These are phyloP conservation scores for Galago senegalensis DNA, from an alignment of 2,797 vertebrate species.

Conservation along the genomic window DNA sequence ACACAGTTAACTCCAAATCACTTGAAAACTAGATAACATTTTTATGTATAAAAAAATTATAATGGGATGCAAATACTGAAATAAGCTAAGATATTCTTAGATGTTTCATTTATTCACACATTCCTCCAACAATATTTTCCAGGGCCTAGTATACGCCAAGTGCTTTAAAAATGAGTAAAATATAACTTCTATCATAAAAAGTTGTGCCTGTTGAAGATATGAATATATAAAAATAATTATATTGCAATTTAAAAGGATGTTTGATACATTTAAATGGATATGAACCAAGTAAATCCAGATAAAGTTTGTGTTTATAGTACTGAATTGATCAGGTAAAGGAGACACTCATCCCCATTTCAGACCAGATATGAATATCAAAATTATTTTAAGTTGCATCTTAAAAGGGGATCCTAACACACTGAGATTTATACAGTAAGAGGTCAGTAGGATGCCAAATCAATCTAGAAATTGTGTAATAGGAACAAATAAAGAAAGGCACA, in stretches of 20 bases:
- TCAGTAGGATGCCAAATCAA: background rate
- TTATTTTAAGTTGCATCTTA: background rate
- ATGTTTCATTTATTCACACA: slow-evolving; percentile 41
- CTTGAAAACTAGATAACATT: slow-evolving; percentile 50
- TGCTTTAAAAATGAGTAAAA: slow-evolving; percentile 3
- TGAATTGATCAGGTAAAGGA: background rate
- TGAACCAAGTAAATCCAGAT: background rate
- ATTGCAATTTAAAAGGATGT: background rate
- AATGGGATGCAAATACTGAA: background rate
- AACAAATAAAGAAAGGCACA: background rate
- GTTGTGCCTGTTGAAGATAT: background rate
- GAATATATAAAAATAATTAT: slow-evolving; percentile 21
- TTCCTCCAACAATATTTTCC: slow-evolving; percentile 53
- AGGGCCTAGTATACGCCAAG: background rate
- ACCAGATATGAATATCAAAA: background rate
- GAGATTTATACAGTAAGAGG: background rate
- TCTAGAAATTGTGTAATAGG: background rate
- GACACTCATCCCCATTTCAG: background rate
- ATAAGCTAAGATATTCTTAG: slow-evolving; percentile 12
- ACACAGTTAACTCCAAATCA: background rate
- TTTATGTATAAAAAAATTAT: background rate
- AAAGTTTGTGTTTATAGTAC: background rate
- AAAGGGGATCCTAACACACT: background rate
- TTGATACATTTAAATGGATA: slow-evolving; percentile 46
- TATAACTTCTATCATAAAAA: background rate